Evolutionary conservation across 2,113 vertebrate genomes (phyloP).

Genomic region (Dromas ardeola): DNA sequence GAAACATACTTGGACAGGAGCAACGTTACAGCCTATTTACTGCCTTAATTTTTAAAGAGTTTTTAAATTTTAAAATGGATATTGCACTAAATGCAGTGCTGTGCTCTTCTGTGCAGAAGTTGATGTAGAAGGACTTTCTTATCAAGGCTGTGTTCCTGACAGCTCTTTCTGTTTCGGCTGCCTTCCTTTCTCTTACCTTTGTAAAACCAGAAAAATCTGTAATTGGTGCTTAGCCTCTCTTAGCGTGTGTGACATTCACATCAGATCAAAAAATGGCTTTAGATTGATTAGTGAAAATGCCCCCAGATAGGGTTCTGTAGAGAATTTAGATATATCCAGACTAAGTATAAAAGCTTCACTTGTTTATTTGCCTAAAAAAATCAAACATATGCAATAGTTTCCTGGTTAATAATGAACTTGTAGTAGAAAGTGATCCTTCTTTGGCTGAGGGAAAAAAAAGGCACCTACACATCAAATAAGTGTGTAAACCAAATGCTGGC

Average conservation of each 20-base stretch:
- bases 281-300: neutral
- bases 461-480: neutral
- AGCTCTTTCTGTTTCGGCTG: constrained; percentile 29
- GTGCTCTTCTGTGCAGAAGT: constrained; percentile 15
- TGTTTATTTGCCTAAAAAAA: constrained; percentile 1
- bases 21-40: constrained; percentile 56
- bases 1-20: constrained; percentile 52
- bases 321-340: constrained; percentile 22
- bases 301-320: neutral
- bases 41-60: constrained; percentile 75
- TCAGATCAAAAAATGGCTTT: neutral
- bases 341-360: neutral
- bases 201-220: constrained; percentile 34
- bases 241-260: constrained; percentile 1
- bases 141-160: constrained; percentile 2
- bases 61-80: constrained; percentile 71
- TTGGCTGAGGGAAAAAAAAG: neutral
- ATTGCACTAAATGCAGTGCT: constrained; percentile 15
- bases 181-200: constrained; percentile 12
- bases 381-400: neutral
- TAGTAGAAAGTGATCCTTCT: neutral
- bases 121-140: constrained; percentile 11
- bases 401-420: neutral
- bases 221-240: constrained; percentile 14
- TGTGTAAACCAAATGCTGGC: neutral